Conservation (phyloP, 2,797 vertebrate species). For the Pteronotus mesoamericanus region DNA sequence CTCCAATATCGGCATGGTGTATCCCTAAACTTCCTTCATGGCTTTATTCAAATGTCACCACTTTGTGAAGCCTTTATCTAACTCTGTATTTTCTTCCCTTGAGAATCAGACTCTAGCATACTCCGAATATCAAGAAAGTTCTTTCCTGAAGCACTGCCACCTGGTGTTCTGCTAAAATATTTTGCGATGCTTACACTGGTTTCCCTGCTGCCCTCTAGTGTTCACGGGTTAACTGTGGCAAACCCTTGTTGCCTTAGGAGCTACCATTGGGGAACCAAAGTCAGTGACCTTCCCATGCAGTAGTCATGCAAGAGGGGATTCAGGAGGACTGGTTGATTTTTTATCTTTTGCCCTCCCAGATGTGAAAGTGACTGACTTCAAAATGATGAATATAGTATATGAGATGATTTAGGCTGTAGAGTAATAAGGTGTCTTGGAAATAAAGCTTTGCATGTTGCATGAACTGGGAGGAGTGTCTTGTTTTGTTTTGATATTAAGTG, state of each 20-base stretch:
- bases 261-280: neutral
- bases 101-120: neutral
- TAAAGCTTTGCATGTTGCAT: neutral
- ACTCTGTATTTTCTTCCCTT: neutral
- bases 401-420: neutral
- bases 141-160: neutral
- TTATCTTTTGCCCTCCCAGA: too few relatives aligned
- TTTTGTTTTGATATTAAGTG: too few relatives aligned
- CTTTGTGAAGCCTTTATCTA: neutral
- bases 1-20: neutral
- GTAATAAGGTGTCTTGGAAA: neutral
- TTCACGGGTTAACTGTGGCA: neutral
- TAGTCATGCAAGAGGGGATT: neutral
- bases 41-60: neutral
- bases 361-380: neutral
- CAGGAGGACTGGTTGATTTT: neutral
- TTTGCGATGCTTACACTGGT: neutral
- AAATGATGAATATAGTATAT: neutral
- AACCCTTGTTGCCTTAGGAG: fast-evolving
- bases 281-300: neutral
- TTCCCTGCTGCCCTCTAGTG: neutral
- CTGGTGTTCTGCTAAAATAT: neutral
- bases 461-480: neutral
- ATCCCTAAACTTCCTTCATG: neutral
- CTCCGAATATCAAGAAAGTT: neutral